Evolutionary conservation across 2,113 vertebrate species (phyloP).

Genomic region (Pollachius pollachius): DNA sequence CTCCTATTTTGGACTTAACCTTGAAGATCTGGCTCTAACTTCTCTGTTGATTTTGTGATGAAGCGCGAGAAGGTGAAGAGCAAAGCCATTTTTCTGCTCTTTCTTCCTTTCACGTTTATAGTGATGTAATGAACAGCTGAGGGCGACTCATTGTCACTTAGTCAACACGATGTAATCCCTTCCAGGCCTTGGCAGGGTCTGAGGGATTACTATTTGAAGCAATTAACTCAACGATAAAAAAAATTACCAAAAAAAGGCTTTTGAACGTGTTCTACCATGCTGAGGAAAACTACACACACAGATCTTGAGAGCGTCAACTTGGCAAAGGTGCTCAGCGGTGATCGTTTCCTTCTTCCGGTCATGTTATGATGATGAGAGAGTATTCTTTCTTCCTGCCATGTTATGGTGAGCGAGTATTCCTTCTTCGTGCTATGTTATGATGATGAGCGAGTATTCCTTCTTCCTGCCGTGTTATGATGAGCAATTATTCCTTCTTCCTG

Average conservation of each 20-base stretch:
- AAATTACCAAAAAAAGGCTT: background rate
- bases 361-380: conserved; percentile 21
- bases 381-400: background rate
- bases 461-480: background rate
- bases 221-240: background rate
- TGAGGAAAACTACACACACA: too few species aligned
- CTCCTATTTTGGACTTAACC: too few species aligned
- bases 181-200: background rate
- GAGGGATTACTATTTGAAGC: background rate
- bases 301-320: too few species aligned
- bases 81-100: background rate
- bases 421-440: too few species aligned
- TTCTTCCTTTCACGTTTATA: background rate
- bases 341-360: too few species aligned
- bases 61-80: background rate
- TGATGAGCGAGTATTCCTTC: conserved; percentile 21
- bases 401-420: background rate
- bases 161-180: background rate
- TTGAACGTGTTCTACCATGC: too few species aligned
- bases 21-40: background rate
- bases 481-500: background rate
- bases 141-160: background rate
- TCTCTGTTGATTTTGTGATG: background rate
- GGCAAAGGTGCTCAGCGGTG: too few species aligned
- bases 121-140: background rate